Evolutionary conservation across 2,113 vertebrate species (phyloP).

Genomic region (Lasiurus cinereus): DNA sequence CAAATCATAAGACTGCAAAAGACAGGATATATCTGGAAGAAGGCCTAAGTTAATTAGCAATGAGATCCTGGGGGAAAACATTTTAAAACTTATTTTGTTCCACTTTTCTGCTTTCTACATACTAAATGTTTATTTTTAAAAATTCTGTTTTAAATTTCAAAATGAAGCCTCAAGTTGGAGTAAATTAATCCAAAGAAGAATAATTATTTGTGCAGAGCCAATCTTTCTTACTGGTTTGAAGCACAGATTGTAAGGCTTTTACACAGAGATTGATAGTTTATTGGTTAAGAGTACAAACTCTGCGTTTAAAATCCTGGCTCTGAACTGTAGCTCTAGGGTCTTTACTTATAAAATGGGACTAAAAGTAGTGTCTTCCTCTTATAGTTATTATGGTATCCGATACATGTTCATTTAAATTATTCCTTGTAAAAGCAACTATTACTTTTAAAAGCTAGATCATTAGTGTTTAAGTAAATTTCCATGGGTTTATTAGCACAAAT

Average conservation of each 20-base stretch:
- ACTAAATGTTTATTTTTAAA: not conserved
- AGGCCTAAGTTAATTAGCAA: not conserved
- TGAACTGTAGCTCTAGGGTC: not conserved
- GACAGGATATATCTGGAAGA: not conserved
- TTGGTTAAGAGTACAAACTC: not conserved
- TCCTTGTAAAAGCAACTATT: not conserved
- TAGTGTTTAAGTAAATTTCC: conserved; percentile 5
- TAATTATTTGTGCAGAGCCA: not conserved
- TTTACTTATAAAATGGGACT: not conserved
- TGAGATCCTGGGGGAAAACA: not conserved
- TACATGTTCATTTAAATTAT: not conserved
- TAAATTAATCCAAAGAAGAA: conserved; percentile 20
- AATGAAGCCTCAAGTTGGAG: conserved; percentile 15
- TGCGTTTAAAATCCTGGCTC: conserved; percentile 36
- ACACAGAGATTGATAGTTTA: not conserved
- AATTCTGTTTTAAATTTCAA: conserved; percentile 22
- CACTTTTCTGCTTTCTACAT: conserved; percentile 25
- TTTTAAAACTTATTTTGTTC: not conserved
- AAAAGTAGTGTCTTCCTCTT: not conserved
- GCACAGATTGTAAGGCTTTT: not conserved
- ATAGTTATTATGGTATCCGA: not conserved
- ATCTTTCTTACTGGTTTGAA: not conserved
- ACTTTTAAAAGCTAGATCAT: not conserved
- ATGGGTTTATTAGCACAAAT: not conserved
- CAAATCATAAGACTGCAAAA: not conserved